Percentiles rank a stretch among this genome's conserved stretches.
phyloP scores from a whole-genome alignment of 2,888 invertebrate genomes.

The Deilephila porcellus region DNA sequence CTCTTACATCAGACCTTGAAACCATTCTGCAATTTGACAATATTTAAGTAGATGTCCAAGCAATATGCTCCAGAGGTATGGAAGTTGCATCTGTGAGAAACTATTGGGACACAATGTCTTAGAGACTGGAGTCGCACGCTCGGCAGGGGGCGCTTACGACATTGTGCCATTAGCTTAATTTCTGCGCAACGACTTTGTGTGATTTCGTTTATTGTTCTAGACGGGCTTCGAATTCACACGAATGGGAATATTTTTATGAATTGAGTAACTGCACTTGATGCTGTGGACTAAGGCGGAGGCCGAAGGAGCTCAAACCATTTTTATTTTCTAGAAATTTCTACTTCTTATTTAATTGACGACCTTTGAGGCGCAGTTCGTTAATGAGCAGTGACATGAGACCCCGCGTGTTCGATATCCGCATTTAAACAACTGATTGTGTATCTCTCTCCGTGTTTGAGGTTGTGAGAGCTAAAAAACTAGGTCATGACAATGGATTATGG shows the following conservation, averaged over 20 bases:
- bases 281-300: no score
- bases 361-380: no score
- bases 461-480: no score
- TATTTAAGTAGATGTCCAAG: background rate
- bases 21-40: background rate
- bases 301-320: no score
- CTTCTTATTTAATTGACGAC: no score
- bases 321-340: no score
- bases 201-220: conserved; percentile 11
- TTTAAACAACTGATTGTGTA: no score
- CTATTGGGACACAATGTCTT: conserved; percentile 67
- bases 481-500: no score
- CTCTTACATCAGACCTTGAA: background rate
- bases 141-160: conserved; percentile 76
- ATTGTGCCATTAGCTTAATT: conserved; percentile 44
- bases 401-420: no score
- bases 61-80: conserved; percentile 63
- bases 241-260: conserved; percentile 1
- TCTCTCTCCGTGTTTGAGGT: no score
- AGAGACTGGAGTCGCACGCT: conserved; percentile 69
- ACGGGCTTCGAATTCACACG: background rate
- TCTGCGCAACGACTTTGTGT: conserved; percentile 11
- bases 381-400: no score
- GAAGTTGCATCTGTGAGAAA: conserved; percentile 73
- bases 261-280: background rate